Evolutionary conservation across 2,797 vertebrate genomes (phyloP), one percentile per base, ranked within the genome.

Genomic region (Microcaecilia unicolor): DNA sequence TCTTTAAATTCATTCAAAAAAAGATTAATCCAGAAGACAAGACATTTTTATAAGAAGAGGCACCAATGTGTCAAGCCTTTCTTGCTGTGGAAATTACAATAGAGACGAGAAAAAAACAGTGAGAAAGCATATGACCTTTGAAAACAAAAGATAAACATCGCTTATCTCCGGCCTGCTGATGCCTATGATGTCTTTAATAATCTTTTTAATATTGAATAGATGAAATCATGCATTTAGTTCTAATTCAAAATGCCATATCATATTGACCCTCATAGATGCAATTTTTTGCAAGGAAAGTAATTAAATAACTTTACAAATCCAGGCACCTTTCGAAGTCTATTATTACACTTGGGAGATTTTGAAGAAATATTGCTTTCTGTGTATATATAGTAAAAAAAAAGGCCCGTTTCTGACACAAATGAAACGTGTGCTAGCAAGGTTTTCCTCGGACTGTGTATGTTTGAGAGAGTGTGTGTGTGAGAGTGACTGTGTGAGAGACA

Each of bases 321-420:
- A 46, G 29, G 45, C 45, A 53, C 28, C n/a, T n/a, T n/a, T n/a
- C n/a, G n/a, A n/a, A n/a, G n/a, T n/a, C n/a, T n/a, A n/a, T n/a
- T n/a, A n/a, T n/a, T n/a, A n/a, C n/a, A n/a, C n/a, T n/a, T n/a
- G n/a, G n/a, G n/a, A n/a, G n/a, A n/a, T n/a, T n/a, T n/a, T n/a
- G n/a, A n/a, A 57, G 34, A 44, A 60, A 50, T 50, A 63, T 28
- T 25, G 41, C 48, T 48, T 31, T 32, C 45, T 48, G 18, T n/a
- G n/a, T n/a, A n/a, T n/a, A n/a, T n/a, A n/a, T n/a, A n/a, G n/a
- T n/a, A n/a, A n/a, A n/a, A n/a, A n/a, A n/a, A n/a, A n/a, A n/a
- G n/a, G n/a, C n/a, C n/a, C n/a, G n/a, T n/a, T n/a, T n/a, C n/a
- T n/a, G n/a, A n/a, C n/a, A n/a, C n/a, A n/a, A n/a, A n/a, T n/a